Evolutionary conservation across 2,888 invertebrate species (phyloP).

Genomic region (Plagiodera versicolora): DNA sequence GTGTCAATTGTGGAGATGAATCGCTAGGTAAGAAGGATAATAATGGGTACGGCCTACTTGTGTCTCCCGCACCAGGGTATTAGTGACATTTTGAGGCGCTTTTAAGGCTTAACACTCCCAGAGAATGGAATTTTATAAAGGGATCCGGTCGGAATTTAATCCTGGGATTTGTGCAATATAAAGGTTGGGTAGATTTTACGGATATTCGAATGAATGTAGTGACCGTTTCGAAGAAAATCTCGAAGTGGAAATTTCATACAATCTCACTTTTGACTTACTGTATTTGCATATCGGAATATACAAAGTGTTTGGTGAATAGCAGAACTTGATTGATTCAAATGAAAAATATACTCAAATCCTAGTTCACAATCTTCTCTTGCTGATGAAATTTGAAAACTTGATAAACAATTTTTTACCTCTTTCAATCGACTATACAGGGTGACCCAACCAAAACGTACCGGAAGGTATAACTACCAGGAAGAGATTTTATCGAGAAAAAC

Average conservation of each 20-base stretch:
- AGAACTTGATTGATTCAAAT: no score
- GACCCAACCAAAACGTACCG: no score
- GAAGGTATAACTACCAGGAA: no score
- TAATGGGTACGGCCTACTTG: conserved; percentile 17
- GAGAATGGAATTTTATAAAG: conserved; percentile 25
- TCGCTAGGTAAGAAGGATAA: conserved; percentile 8
- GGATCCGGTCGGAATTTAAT: conserved; percentile 16
- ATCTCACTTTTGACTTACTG: no score
- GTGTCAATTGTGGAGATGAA: conserved; percentile 15
- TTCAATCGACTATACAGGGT: no score
- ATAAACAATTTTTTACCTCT: no score
- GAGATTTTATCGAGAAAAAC: no score
- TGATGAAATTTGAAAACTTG: no score
- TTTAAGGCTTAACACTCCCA: conserved; percentile 25
- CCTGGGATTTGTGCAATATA: conserved; percentile 16
- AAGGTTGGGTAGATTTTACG: conserved; percentile 1
- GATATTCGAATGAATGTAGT: background rate
- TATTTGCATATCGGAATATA: no score
- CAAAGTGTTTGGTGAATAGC: no score
- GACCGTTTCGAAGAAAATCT: background rate
- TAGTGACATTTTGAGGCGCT: conserved; percentile 28
- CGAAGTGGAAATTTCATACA: background rate
- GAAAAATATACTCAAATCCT: no score
- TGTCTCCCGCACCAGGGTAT: conserved; percentile 15
- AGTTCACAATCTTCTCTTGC: no score